phyloP scores from a whole-genome alignment of 1,140 invertebrate species.

The Anoplolepis gracilipes region DNA sequence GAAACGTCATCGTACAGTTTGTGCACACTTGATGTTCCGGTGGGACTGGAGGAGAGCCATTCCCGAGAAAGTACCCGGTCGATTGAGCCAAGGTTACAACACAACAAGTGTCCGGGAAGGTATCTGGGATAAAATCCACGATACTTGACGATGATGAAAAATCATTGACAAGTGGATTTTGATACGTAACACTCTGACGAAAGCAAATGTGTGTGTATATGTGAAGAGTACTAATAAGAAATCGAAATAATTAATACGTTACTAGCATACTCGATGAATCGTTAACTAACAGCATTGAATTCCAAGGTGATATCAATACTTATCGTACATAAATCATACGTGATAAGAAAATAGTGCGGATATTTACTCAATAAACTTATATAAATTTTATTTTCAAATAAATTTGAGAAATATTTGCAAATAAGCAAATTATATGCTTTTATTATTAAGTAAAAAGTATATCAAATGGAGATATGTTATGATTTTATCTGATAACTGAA shows the following conservation, averaged over 20 bases:
- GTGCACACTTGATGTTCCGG: slow-evolving; percentile 14
- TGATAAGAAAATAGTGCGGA: slow-evolving; percentile 37
- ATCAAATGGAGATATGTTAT: neutral
- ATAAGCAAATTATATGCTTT: neutral
- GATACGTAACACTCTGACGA: neutral
- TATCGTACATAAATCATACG: slow-evolving; percentile 11
- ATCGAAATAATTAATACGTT: neutral
- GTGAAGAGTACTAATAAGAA: neutral
- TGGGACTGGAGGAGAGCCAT: slow-evolving; percentile 3
- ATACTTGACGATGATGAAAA: neutral
- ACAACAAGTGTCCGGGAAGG: slow-evolving; percentile 74
- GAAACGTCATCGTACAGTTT: slow-evolving; percentile 46
- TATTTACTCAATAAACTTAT: slow-evolving; percentile 11
- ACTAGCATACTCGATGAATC: slow-evolving; percentile 26
- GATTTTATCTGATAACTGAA: neutral
- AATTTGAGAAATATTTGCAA: neutral
- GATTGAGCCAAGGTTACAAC: slow-evolving; percentile 59
- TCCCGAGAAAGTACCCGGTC: slow-evolving; percentile 31
- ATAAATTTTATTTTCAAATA: slow-evolving; percentile 6
- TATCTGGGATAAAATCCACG: neutral
- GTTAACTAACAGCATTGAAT: slow-evolving; percentile 19
- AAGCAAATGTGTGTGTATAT: neutral
- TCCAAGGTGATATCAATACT: slow-evolving; percentile 39
- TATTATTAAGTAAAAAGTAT: neutral
- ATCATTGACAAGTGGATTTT: neutral